Conservation (phyloP, 2,888 invertebrate species). For the Octonoba sinensis region DNA sequence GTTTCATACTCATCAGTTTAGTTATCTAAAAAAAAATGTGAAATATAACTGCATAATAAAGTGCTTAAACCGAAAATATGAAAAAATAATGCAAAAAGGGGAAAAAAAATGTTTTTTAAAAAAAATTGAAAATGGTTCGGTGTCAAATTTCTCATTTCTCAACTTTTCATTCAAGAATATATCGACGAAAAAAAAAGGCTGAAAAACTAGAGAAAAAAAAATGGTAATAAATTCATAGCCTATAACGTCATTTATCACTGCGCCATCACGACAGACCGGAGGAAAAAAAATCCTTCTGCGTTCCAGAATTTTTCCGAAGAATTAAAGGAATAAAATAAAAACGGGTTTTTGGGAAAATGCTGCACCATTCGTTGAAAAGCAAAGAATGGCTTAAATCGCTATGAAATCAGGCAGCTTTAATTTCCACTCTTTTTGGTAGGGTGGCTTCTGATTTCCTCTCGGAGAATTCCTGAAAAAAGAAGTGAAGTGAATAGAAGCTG, state of each 20-base stretch:
- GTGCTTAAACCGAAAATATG: neutral
- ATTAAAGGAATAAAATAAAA: no score
- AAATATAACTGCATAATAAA: neutral
- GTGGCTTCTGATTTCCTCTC: no score
- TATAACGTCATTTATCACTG: conserved; percentile 18
- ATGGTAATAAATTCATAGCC: conserved; percentile 18
- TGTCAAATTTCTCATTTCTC: conserved; percentile 12
- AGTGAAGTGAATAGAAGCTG: no score
- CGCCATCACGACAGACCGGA: conserved; percentile 3
- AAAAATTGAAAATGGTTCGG: no score
- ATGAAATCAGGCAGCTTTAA: neutral
- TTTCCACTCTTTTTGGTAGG: no score
- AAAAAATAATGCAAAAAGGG: no score
- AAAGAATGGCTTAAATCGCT: neutral
- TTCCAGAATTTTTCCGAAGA: neutral
- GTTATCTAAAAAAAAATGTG: no score
- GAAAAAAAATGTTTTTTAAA: no score
- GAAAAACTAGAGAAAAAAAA: neutral
- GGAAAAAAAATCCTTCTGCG: neutral
- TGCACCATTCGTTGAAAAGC: neutral
- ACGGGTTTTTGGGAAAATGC: neutral
- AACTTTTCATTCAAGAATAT: neutral
- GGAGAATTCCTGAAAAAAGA: no score
- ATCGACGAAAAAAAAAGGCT: neutral
- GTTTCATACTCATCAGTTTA: no score